Base-by-base conservation (phyloP, 2,797 vertebrate species). In the Staurois parvus region DNA sequence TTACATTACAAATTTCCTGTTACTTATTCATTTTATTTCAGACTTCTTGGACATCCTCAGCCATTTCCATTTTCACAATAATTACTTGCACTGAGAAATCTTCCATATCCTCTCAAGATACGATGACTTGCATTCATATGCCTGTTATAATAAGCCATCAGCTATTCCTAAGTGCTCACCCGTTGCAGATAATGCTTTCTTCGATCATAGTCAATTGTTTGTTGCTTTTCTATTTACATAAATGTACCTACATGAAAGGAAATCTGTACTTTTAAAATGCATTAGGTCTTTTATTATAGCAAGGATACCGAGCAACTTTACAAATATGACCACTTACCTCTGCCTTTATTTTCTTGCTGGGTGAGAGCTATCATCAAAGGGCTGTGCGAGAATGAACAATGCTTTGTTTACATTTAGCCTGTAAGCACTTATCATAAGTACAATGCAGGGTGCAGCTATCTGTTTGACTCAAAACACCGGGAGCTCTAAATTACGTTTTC, bases 51-150 rank as follows among this genome's bases (percentile, higher is more conserved):
- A 69, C 42, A 79, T 69, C 66, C 42, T 69, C 67, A 79, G 26
- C 77, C 66, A 32, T 45, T 79, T 68, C 34, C 34, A 78, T 78
- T 29, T n/a, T n/a, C 64, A 69, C 66, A 69, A 32, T 79, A 79
- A 79, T 69, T 37, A 48, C 4, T 45, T 68, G 40, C 6, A 17
- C 40, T 24, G 56, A n/a, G 42, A 66, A 28, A 79, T 79, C 42
- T 79, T 79, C 11, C 21, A 30, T 79, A 69, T 79, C 28, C 77
- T 68, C 28, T 79, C 42, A 56, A 52, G 59, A 69, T 29, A 24
- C 10, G 42, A 79, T 79, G 64, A 66, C 42, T 79, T 48, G 40
- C 64, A 48, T 67, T 32, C 6, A 28, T 48, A 26, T n/a, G 21
- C 17, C 34, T 40, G 28, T 40, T 78, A 59, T 64, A 77, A 77